These are phyloP conservation scores for Drosophila littoralis DNA, from an alignment of 1,140 invertebrate species.

Conservation along the genomic window DNA sequence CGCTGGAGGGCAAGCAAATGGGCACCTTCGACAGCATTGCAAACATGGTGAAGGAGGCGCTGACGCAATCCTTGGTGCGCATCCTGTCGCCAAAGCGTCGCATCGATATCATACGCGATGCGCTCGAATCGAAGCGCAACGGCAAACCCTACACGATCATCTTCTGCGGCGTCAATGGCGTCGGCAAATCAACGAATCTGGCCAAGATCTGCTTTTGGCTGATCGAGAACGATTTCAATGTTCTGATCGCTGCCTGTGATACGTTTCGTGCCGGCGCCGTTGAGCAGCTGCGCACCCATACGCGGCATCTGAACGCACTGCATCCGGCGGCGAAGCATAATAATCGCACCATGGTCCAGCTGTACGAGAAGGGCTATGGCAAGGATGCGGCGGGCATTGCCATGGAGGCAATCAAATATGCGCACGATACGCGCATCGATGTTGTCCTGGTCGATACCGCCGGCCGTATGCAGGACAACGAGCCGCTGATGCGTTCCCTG, in stretches of 20 bases:
- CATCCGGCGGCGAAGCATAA: constrained; percentile 92
- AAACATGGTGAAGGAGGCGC: constrained; percentile 91
- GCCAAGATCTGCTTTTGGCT: constrained; percentile 99
- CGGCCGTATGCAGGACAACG: constrained; percentile 99
- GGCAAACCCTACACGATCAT: constrained; percentile 96
- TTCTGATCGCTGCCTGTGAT: constrained; percentile 99
- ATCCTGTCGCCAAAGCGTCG: constrained; percentile 97
- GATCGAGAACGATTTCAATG: constrained; percentile 98
- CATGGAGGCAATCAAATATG: constrained; percentile 97
- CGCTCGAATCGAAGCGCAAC: constrained; percentile 93
- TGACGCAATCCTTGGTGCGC: constrained; percentile 94
- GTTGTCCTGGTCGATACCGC: constrained; percentile 98
- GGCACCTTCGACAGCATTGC: constrained; percentile 97
- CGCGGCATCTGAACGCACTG: constrained; percentile 96
- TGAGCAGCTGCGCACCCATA: constrained; percentile 98
- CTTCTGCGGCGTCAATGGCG: constrained; percentile 99
- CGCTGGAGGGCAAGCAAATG: constrained; percentile 96
- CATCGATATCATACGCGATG: constrained; percentile 98
- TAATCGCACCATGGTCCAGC: constrained; percentile 92
- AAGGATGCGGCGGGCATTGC: constrained; percentile 99
- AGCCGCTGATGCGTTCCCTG: constrained; percentile 98
- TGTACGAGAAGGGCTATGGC: constrained; percentile 99
- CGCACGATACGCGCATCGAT: constrained; percentile 92
- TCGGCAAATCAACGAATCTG: constrained; percentile 99
- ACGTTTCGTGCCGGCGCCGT: constrained; percentile 99